Base-by-base conservation (phyloP, 2,888 invertebrate genomes). In the Acleris holmiana region DNA sequence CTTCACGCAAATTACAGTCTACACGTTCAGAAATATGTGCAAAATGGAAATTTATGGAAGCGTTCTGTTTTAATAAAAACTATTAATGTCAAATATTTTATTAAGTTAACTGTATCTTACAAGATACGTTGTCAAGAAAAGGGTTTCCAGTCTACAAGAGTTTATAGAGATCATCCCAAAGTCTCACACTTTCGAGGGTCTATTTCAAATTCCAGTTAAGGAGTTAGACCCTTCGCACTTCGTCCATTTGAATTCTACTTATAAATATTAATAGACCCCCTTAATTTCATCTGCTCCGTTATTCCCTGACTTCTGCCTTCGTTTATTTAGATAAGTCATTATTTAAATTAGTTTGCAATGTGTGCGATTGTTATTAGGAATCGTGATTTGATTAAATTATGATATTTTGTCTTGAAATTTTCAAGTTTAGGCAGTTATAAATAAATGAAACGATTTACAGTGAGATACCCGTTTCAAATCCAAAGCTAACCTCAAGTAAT, bases 231-330 rank as follows among this genome's bases (percentile, higher is more conserved):
- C 70, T 69, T 69, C 71, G 71, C 69, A 67, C 76, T 80, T 74
- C 76, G 70, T 74, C 73, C 71, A 80, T 80, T 81, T 81, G 77
- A 81, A 80, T 81, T 71, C 69, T 44, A 56, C 73, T 76, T 72
- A 78, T 80, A 77, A 80, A 80, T 79, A 80, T 80, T 76, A 76
- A 67, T 67, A 50, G 47, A 48, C 50, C 71, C 69, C 72, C 73
- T 68, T 69, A 67, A 71, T 70, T 67, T 61, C 54, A 29, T 41
- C 49, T 41, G 57, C 23, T 41, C 58, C 53, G 64, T 58, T 64
- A 63, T 46, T 25, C 23, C 18, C 53, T 44, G 58, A 47, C 64
- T 64, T 57, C 51, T 40, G 19, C 3, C 47, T 58, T 58, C 47
- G 25, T 64, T 64, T 64, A 64, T 64, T 58, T 53, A 53, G 53